Evolutionary conservation across 2,797 vertebrate species (phyloP), one percentile per base, ranked within the genome.

Genomic region (Buceros bicornis): DNA sequence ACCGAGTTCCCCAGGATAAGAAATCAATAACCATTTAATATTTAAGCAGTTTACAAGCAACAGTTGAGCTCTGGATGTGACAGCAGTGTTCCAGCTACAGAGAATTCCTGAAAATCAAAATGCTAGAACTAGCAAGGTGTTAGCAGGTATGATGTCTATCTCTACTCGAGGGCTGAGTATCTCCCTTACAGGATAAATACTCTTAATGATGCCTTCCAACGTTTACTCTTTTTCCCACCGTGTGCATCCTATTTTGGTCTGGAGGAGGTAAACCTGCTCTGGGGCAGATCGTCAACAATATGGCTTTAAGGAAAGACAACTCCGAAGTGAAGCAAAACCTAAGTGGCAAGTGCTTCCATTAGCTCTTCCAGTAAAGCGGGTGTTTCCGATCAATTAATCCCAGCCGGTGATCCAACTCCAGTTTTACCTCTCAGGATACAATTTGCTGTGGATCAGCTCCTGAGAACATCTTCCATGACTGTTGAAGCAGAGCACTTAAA

Each of bases 11-110:
- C 37, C 22, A 71, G 67, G 64, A 76, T 70, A 90, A 91, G 65
- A 48, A 95, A 97, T 96, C 82, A 95, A 96, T 95, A 92, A 45
- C 42, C 79, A 76, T 91, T 95, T 96, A 91, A 96, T 95, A 96
- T 78, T 95, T 93, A 96, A 96, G 73, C 47, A 92, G 67, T 31
- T 94, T 96, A 88, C 51, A 93, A 85, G 83, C 62, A 94, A 60
- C 62, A 89, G 15, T 10, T 92, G 85, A 93, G 40, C 76, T 80
- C 33, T 76, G 76, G 51, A 45, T 77, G 29, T 45, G 91, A 67
- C 79, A 85, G 87, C n/a, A 56, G 22, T 3, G 19, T 65, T 94
- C 78, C 76, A 88, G 3, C 45, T 79, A 61, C 13, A 54, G 33
- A 20, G 69, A 65, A 50, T 45, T 64, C 79, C 8, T 87, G 26